Conservation (phyloP, 2,888 invertebrate genomes). For the Coenonympha arcania region DNA sequence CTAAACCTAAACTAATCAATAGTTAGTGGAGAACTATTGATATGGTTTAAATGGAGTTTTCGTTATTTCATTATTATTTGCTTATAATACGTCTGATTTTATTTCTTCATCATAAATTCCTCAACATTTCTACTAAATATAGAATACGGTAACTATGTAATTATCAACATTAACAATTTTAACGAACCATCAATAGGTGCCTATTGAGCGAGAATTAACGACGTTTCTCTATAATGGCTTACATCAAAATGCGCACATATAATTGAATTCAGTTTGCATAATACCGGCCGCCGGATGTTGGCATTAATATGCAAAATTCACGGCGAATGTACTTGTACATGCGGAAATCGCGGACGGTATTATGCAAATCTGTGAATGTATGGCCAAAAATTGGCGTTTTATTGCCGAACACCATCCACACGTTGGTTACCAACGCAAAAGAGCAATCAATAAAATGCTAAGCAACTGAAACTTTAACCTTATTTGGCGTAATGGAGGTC, state of each 20-base stretch:
- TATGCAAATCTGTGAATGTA: constrained; percentile 19
- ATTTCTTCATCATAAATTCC: no score
- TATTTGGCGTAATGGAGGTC: no score
- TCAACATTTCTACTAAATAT: no score
- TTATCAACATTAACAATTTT: neutral
- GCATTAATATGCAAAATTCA: constrained; percentile 36
- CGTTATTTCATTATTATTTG: no score
- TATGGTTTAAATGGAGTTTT: no score
- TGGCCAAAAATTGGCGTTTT: constrained; percentile 17
- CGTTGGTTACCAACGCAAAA: constrained; percentile 6
- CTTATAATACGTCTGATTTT: no score
- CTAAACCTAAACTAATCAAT: no score
- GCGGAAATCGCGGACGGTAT: constrained; percentile 28
- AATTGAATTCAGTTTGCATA: constrained; percentile 40
- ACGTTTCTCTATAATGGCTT: constrained; percentile 3
- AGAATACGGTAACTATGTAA: no score
- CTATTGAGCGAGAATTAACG: neutral
- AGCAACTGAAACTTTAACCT: no score
- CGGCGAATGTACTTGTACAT: constrained; percentile 27
- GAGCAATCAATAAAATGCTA: neutral
- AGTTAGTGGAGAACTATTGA: no score
- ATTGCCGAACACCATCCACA: constrained; percentile 8
- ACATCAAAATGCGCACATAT: constrained; percentile 12
- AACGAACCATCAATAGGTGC: neutral
- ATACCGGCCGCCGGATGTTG: constrained; percentile 31